These are phyloP conservation scores for Thryonomys swinderianus DNA, from an alignment of 2,113 vertebrate genomes.

Conservation along the genomic window DNA sequence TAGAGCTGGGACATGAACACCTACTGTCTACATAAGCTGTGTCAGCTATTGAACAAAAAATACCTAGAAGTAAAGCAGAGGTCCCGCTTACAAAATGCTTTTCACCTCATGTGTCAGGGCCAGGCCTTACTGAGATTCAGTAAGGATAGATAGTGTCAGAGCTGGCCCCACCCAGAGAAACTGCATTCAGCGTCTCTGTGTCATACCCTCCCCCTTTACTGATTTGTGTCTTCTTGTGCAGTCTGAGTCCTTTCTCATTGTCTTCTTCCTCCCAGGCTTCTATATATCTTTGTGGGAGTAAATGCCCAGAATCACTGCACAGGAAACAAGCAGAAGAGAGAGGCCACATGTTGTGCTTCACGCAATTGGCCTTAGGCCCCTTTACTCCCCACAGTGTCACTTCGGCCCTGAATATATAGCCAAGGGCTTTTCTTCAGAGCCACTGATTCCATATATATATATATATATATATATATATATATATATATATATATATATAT, in stretches of 20 bases:
- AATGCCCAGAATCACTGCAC: constrained; percentile 50
- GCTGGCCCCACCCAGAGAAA: neutral
- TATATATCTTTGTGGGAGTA: constrained; percentile 19
- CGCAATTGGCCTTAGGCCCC: neutral
- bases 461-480: too few species aligned
- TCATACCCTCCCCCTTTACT: neutral
- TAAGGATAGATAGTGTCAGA: neutral
- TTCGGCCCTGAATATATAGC: constrained; percentile 58
- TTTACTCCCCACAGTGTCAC: neutral
- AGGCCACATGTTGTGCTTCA: neutral
- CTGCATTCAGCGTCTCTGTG: neutral
- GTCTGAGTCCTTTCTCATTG: constrained; percentile 27
- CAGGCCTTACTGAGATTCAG: neutral
- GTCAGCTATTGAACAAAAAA: neutral
- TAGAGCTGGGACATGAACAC: neutral
- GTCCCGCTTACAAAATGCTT: neutral
- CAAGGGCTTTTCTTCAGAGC: constrained; percentile 45
- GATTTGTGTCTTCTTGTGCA: constrained; percentile 29
- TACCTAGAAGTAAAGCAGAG: neutral
- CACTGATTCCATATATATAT: constrained; percentile 49
- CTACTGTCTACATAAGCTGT: constrained; percentile 18
- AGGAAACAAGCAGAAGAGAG: constrained; percentile 54
- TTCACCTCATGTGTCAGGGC: neutral
- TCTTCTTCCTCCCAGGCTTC: constrained; percentile 44
- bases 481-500: too few species aligned